Base-by-base conservation (phyloP, 1,140 invertebrate species). In the Potamilus streckersoni region DNA sequence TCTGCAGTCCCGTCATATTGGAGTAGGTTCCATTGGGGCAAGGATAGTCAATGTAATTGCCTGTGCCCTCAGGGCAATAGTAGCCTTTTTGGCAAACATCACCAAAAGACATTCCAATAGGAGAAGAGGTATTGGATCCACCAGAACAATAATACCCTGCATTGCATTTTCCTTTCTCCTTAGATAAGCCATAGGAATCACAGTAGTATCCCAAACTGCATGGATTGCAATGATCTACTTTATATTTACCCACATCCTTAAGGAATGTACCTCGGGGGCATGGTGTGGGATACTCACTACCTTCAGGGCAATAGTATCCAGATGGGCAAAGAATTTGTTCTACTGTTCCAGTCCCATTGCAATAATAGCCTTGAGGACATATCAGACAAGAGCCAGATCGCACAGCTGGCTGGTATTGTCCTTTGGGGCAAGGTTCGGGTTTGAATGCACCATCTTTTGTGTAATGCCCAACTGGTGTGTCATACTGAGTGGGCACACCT, bases 311-410 rank as follows among this genome's bases (percentile, higher is more conserved):
- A 78, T 88, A 89, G 31, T 80, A 67, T 65, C 88, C 88, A 49
- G 60, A 67, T 15, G 87, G 88, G 78, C 88, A 89, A 31, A 89
- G 81, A 49, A 82, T 80, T 56, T 80, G 70, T 55, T 76, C 73
- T n/a, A 82, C 72, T 16, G 83, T 85, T 16, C 83, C 87, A 19
- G 85, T 86, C 11, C 80, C 82, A 74, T 86, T 86, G 71, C 88
- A 89, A 80, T 87, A 89, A 69, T 86, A 89, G 2, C 85, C 84
- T 72, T 89, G 88, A 17, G 86, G 84, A 78, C 88, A 89, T n/a
- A 80, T 58, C 0, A 84, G 61, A 70, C 87, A 89, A 3, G 64
- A 61, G 17, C 78, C 71, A 2, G 83, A 83, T 23, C 80, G 60
- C 56, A 71, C 56, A 17, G 86, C 81, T 19, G 80, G 81, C 72